A percentile compares a stretch with the other conserved stretches of the same genome.
phyloP scores from a whole-genome alignment of 2,797 vertebrate species.

The Ciconia nigra region DNA sequence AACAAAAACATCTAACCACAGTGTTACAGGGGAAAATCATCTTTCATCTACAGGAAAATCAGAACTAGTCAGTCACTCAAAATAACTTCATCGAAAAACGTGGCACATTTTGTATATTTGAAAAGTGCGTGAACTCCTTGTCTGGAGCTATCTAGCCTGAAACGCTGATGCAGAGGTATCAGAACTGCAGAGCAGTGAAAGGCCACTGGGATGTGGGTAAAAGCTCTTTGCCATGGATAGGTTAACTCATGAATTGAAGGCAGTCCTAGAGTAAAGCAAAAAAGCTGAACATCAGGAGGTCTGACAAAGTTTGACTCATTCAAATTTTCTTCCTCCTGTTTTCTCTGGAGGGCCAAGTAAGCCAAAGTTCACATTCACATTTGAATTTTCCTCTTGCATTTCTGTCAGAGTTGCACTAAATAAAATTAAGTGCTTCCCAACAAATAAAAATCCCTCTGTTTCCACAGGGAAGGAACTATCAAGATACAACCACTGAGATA shows the following conservation, averaged over 20 bases:
- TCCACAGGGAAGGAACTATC: not conserved
- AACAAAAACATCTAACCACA: not conserved
- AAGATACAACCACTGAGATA: not conserved
- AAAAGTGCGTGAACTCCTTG: not conserved
- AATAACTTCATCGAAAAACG: fast-evolving
- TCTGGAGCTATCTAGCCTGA: not conserved
- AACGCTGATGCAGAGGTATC: not conserved
- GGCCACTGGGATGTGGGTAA: not conserved
- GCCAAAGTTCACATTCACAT: not conserved
- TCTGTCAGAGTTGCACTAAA: not conserved
- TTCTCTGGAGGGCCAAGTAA: not conserved
- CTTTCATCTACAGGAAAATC: not conserved
- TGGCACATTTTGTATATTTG: fast-evolving
- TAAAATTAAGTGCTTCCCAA: not conserved
- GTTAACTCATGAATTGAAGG: not conserved
- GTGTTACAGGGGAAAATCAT: fast-evolving
- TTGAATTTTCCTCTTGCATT: not conserved
- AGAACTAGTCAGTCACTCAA: not conserved
- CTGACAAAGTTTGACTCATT: not conserved
- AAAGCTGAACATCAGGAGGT: not conserved
- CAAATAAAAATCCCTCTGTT: not conserved
- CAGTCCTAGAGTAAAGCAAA: not conserved
- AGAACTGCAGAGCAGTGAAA: not conserved
- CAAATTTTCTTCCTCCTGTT: not conserved
- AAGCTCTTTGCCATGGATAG: not conserved